phyloP scores from a whole-genome alignment of 23 tunicate species.

The Ascidia mentula region DNA sequence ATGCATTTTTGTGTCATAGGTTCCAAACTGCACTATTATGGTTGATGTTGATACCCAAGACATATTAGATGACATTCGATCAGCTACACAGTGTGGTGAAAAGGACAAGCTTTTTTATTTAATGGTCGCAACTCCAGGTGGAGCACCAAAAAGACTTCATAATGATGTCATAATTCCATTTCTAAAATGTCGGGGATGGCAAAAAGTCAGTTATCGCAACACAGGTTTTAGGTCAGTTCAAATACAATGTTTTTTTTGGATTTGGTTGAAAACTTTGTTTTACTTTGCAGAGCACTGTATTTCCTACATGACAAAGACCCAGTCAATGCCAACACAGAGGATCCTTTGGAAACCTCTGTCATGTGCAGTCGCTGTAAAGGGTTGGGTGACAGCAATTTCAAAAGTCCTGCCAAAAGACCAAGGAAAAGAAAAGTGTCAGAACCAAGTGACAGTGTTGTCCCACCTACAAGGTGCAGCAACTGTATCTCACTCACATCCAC shows the following conservation, averaged over 20 bases:
- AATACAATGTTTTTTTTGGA: background rate
- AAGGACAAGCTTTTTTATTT: conserved; percentile 58
- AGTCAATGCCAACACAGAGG: background rate
- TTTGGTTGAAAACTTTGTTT: background rate
- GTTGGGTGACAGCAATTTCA: background rate
- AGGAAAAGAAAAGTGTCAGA: background rate
- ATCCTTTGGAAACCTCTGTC: background rate
- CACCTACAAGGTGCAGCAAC: conserved; percentile 5
- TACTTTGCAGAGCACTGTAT: conserved; percentile 58
- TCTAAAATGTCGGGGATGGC: conserved; percentile 68
- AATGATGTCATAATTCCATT: conserved; percentile 65
- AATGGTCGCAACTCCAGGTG: conserved; percentile 74
- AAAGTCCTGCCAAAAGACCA: conserved; percentile 10
- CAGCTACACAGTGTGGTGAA: conserved; percentile 57
- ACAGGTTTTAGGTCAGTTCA: conserved; percentile 75
- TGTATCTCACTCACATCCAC: conserved; percentile 26
- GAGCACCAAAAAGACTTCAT: conserved; percentile 67
- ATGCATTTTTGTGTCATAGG: too few relatives aligned
- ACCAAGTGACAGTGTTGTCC: background rate
- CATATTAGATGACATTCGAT: conserved; percentile 48
- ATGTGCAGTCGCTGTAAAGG: conserved; percentile 28
- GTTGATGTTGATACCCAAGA: conserved; percentile 72
- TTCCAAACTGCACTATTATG: too few relatives aligned
- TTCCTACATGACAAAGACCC: conserved; percentile 49
- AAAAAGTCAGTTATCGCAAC: conserved; percentile 65